Base-by-base conservation (phyloP, 53 echinoderm and acorn worm species). In the Luidia sarsii region DNA sequence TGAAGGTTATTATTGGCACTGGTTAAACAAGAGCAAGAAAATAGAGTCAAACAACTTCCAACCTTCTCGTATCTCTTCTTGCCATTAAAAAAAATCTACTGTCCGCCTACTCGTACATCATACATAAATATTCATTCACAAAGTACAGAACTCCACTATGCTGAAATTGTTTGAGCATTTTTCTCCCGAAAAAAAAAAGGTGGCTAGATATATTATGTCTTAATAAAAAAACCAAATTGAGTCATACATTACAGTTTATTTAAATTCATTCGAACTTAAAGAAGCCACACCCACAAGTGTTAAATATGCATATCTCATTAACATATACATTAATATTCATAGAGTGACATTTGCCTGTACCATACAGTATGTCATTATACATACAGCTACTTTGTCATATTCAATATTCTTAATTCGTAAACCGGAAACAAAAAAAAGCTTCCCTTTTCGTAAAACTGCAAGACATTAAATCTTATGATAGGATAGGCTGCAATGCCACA, bases 241-340 rank as follows among this genome's bases (percentile, higher is more conserved):
- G n/a, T n/a, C n/a, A n/a, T n/a, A 41, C 41, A 41, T 41, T 6
- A 41, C 11, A 41, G 11, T 7, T 6, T 7, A 7, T 41, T 41
- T 41, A 21, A 33, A 53, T 72, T 55, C 23, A 21, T 71, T 71
- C 34, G n/a, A 72, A 72, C 37, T 35, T 24, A 72, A 72, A 56
- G 72, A 55, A 72, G 72, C 72, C 72, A 72, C 72, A 36, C 72
- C 72, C 72, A 72, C 72, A 72, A 72, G 56, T 72, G 72, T 72
- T 72, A 72, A 72, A 72, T 72, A 72, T 72, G 72, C 72, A 72
- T 56, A 56, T 54, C 72, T 11, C 27, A 72, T 72, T 72, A 55
- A 72, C 72, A 72, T 72, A 35, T 54, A 54, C 72, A 72, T 39
- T 72, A 72, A 56, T 72, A 72, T 72, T 56, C 72, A 55, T 56